A percentile compares a stretch with the other conserved stretches of the same genome.
These are phyloP conservation scores for Aurelia aurita DNA, from an alignment of 30 jellyfish, hydroid and myxozoan species.

Conservation along the genomic window DNA sequence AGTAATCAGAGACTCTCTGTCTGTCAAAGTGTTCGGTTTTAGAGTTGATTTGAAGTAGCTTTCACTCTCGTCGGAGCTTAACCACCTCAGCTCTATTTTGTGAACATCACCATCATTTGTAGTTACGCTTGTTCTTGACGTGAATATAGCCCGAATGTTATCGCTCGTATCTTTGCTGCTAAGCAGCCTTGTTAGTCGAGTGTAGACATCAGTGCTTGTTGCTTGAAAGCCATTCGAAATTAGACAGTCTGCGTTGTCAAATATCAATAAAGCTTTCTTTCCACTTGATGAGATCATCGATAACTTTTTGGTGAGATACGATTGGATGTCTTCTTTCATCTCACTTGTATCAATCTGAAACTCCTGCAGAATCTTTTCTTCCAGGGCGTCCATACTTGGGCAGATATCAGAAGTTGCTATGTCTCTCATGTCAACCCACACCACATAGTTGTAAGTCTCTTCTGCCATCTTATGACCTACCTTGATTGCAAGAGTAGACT, in stretches of 20 bases:
- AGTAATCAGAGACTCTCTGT: background rate
- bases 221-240: too few relatives aligned
- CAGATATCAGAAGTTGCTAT: background rate
- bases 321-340: constrained; percentile 4
- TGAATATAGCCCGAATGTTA: background rate
- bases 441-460: constrained; percentile 13
- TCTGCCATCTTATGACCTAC: constrained; percentile 24
- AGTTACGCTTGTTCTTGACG: too few relatives aligned
- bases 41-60: background rate
- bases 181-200: background rate
- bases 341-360: constrained; percentile 20
- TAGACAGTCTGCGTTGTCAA: constrained; percentile 28
- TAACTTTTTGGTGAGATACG: background rate
- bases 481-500: constrained; percentile 17
- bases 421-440: constrained; percentile 44
- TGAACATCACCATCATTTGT: too few relatives aligned
- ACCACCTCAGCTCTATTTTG: background rate
- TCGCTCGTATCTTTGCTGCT: background rate
- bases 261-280: constrained; percentile 8
- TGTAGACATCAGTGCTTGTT: background rate
- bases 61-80: background rate
- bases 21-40: background rate
- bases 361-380: constrained; percentile 9
- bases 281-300: background rate
- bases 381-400: background rate